These are phyloP conservation scores for Prolemur simus DNA, from an alignment of 2,113 vertebrate genomes.

Conservation along the genomic window DNA sequence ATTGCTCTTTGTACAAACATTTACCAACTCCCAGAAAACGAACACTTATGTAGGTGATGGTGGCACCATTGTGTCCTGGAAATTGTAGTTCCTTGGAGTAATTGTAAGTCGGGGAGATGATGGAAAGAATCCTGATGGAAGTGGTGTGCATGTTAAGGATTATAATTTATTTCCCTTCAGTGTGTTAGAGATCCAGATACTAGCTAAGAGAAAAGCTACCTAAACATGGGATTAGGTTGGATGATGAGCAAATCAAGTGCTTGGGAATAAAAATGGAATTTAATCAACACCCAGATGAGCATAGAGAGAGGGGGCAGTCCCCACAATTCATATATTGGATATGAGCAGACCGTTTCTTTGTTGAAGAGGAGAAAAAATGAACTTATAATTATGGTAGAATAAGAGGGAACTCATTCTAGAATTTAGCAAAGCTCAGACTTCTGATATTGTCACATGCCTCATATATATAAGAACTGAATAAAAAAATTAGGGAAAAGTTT, in stretches of 20 bases:
- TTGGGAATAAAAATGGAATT: neutral
- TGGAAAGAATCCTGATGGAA: neutral
- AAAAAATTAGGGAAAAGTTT: neutral
- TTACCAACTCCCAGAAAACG: neutral
- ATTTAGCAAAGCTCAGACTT: neutral
- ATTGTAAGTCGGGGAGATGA: neutral
- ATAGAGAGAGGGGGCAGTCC: neutral
- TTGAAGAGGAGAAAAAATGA: neutral
- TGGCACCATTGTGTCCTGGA: neutral
- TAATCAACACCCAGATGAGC: neutral
- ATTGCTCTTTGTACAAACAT: neutral
- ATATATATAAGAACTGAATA: neutral
- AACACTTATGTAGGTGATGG: neutral
- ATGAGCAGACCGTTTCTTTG: neutral
- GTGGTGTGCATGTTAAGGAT: neutral
- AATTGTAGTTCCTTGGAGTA: neutral
- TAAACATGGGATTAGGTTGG: neutral
- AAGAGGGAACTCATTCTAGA: neutral
- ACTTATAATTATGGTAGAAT: neutral
- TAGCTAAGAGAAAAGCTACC: neutral
- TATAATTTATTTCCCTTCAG: neutral
- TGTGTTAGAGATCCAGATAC: neutral
- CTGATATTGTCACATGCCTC: neutral
- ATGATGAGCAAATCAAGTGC: neutral
- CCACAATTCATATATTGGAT: neutral